Evolutionary conservation across 2,113 vertebrate genomes (phyloP).

Genomic region (Salvelinus fontinalis): DNA sequence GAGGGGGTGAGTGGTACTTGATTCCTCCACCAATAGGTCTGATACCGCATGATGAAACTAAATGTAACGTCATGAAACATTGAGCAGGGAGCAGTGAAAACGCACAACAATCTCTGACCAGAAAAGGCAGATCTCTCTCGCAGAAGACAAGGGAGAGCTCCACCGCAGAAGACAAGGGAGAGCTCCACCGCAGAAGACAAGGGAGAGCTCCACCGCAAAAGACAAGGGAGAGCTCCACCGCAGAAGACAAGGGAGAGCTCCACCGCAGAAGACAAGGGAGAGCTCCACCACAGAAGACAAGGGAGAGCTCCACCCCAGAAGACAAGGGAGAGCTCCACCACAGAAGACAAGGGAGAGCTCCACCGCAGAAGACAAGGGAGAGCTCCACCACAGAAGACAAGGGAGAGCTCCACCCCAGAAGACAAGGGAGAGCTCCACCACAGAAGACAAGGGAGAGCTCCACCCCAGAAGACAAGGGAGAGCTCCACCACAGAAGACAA

Average conservation of each 20-base stretch:
- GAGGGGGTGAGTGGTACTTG: not conserved
- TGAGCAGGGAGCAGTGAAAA: not conserved
- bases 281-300: not conserved
- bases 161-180: not conserved
- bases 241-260: not conserved
- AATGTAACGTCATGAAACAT: slow-evolving; percentile 36
- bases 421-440: not conserved
- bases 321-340: not conserved
- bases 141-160: not conserved
- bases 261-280: not conserved
- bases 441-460: not conserved
- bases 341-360: not conserved
- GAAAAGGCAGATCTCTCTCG: not conserved
- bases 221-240: not conserved
- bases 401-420: not conserved
- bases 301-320: not conserved
- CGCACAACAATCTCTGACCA: not conserved
- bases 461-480: not conserved
- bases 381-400: not conserved
- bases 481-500: not conserved
- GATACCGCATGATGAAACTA: slow-evolving; percentile 55
- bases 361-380: not conserved
- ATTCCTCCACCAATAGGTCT: slow-evolving; percentile 15
- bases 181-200: not conserved
- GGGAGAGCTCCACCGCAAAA: not conserved